A percentile compares a stretch with the other conserved stretches of the same genome.
phyloP scores from a whole-genome alignment of 2,113 vertebrate genomes.

The Fukomys damarensis region DNA sequence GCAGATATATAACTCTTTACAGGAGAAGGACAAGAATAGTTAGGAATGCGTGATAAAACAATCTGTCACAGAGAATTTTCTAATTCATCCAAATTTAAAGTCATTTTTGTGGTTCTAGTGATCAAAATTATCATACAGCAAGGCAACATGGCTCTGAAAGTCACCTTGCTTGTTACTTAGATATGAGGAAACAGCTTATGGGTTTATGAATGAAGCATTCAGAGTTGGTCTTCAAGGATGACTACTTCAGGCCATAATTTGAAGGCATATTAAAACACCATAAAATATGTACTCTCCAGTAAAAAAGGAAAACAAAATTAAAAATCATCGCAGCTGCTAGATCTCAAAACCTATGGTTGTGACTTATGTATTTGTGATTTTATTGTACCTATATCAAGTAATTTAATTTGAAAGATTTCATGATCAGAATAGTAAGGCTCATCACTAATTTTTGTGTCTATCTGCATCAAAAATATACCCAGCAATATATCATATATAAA shows the following conservation, averaged over 20 bases:
- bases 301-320: conserved; percentile 53
- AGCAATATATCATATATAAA: not conserved
- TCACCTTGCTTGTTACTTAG: conserved; percentile 42
- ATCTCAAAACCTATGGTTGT: conserved; percentile 64
- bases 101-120: not conserved
- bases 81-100: not conserved
- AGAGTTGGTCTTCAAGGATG: conserved; percentile 54
- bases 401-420: conserved; percentile 45
- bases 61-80: not conserved
- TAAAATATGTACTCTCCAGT: conserved; percentile 66
- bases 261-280: conserved; percentile 60
- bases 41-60: not conserved
- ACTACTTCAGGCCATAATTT: conserved; percentile 39
- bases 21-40: not conserved
- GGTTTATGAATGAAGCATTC: conserved; percentile 24
- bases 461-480: not conserved
- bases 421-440: conserved; percentile 16
- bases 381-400: conserved; percentile 33
- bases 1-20: not conserved
- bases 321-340: conserved; percentile 41
- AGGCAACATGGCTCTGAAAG: conserved; percentile 51
- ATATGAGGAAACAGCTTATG: conserved; percentile 9
- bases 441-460: not conserved
- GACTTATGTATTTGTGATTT: conserved; percentile 49
- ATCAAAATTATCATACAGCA: conserved; percentile 6